Conservation (phyloP, 2,797 vertebrate genomes). For the Hozukius guyotensis region DNA sequence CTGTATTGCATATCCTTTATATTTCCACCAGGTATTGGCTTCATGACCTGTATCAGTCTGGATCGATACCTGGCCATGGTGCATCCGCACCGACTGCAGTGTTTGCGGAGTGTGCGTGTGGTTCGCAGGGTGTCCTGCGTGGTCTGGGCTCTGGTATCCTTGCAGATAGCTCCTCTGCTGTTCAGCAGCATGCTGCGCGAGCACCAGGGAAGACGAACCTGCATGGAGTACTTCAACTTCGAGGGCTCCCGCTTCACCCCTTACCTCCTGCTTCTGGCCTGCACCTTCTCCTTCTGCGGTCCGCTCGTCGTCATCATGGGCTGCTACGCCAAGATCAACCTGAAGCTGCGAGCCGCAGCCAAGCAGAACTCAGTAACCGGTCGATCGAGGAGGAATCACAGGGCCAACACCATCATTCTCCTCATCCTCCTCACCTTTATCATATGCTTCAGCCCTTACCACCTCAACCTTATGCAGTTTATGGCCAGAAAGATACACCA, state of each 20-base stretch:
- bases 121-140: slow-evolving; percentile 78
- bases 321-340: slow-evolving; percentile 85
- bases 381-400: slow-evolving; percentile 73
- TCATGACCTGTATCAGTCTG: slow-evolving; percentile 89
- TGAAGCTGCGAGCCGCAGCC: slow-evolving; percentile 81
- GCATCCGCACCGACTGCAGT: slow-evolving; percentile 73
- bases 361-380: slow-evolving; percentile 76
- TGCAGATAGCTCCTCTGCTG: slow-evolving; percentile 83
- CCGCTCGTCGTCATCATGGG: slow-evolving; percentile 83
- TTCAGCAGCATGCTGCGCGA: slow-evolving; percentile 72
- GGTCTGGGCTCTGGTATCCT: slow-evolving; percentile 82
- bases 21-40: slow-evolving; percentile 80
- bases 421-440: slow-evolving; percentile 83
- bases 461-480: slow-evolving; percentile 87
- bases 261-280: slow-evolving; percentile 80
- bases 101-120: slow-evolving; percentile 66
- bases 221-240: slow-evolving; percentile 88
- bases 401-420: slow-evolving; percentile 84
- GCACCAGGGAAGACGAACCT: slow-evolving; percentile 74
- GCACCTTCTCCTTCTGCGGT: slow-evolving; percentile 81
- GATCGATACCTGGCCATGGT: slow-evolving; percentile 90
- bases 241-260: slow-evolving; percentile 71
- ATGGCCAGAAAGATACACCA: slow-evolving; percentile 78
- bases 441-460: slow-evolving; percentile 88
- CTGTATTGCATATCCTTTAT: background rate